Base-by-base conservation (phyloP, 2,888 invertebrate species). In the Schizaphis graminum region DNA sequence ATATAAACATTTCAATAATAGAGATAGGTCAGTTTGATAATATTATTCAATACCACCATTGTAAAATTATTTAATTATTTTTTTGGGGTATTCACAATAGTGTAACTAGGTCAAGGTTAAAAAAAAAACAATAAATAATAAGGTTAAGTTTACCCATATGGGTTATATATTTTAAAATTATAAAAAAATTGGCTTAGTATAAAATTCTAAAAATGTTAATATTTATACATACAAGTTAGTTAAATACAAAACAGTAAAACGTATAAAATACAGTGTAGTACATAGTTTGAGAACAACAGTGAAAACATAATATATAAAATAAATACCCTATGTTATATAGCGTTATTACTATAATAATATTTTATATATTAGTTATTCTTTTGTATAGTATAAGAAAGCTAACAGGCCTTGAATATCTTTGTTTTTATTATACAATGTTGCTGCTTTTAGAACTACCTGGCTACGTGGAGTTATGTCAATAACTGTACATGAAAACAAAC, bases 321-420 rank as follows among this genome's bases (percentile, higher is more conserved):
- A 41, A 89, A 89, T 57, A 57, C 7, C 44, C 7, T 89, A 89
- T 57, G 44, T 16, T 61, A 35, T 24, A 57, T 89, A 44, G 57
- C 21, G 10, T 5, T 85, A 49, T 49, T 49, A 13, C 13, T n/a
- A 53, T 26, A 56, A 77, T 47, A 24, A 92, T 86, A 91, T 86
- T 35, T 26, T 3, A 57, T 44, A 24, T 44, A 13, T 26, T 44
- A n/a, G 35, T 28, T 91, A 44, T 53, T 87, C n/a, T 92, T 87
- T 28, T 21, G 26, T 61, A 35, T 16, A 13, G 26, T 24, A 89
- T 11, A 94, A 86, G 86, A 61, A 94, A 86, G 90, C 90, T 61
- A 91, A 91, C n/a, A 94, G 26, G 85, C 94, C 94, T 91, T 90
- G 86, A 28, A 94, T 57, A 91, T 94, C 90, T 53, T 94, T 61